Evolutionary conservation across 2,888 invertebrate genomes (phyloP), one percentile per base, ranked within the genome.

Genomic region (Cryptocheilus praepositus): DNA sequence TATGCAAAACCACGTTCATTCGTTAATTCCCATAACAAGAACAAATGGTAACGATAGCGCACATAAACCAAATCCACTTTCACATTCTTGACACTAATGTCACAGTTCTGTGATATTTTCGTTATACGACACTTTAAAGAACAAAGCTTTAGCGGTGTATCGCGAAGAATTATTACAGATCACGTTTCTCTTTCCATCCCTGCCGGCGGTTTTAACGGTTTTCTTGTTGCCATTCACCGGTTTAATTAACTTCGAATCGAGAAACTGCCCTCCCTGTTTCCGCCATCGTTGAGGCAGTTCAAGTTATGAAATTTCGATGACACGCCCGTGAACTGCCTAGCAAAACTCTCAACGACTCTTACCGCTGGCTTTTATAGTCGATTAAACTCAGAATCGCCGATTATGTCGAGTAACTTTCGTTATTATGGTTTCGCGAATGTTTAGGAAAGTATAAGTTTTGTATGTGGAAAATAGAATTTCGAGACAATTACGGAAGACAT

Each of bases 211-310:
- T 66, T 53, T 51, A 64, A 8, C 22, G 16, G 49, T 56, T 68
- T 70, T 66, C 68, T 68, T 70, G 64, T 66, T 60, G 28, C 61
- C 65, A 28, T 64, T 58, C 51, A 16, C 53, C 62, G 56, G 69
- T 63, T 77, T 83, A 81, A 82, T 83, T 80, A 83, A 80, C 71
- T 74, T 57, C 59, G 74, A 77, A 81, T 80, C 74, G 73, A 68
- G 64, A 65, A 64, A 71, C 67, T 71, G 54, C 53, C 43, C 68
- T 69, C 64, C 67, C 62, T 43, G 46, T 25, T 36, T 16, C 45
- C 16, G 52, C 45, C 57, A 11, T 25, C 18, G 15, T 63, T 22
- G 54, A 36, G 13, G 66, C 16, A 28, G 43, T 51, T 52, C 57
- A 52, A 70, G 45, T 80, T 79, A 76, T 77, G 78, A 81, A 79